Base-by-base conservation (phyloP, 2,797 vertebrate species). In the Sparus aurata region DNA sequence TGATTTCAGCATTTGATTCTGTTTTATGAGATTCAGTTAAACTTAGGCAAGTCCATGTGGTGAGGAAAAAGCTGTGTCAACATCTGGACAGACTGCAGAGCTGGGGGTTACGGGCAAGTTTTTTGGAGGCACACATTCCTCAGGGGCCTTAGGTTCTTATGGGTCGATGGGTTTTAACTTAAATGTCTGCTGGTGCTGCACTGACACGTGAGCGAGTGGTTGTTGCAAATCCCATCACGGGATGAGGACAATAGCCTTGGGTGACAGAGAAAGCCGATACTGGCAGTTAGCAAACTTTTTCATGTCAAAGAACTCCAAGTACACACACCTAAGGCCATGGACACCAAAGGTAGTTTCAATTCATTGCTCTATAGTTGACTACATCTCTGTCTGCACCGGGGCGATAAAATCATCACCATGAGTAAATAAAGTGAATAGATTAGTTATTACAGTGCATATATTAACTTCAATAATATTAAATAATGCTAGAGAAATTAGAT, bases 51-150 rank as follows among this genome's bases (percentile, higher is more conserved):
- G 74, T 17, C 54, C 74, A 50, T 50, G 41, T 15, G n/a, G 22
- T 2, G 63, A 47, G 52, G 62, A 55, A 58, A 9, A 80, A 75
- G 65, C 65, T 76, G 71, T 53, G 54, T 69, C 23, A 83, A 61
- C 72, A 83, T 83, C 76, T 76, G 74, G 75, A 69, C 52, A 11
- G 58, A 15, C 34, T 57, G 52, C 11, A 34, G 30, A 62, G 64
- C 41, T 16, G 18, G 54, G 23, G 30, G 34, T 57, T 58, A 52
- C 11, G 1, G 6, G 2, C 17, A 20, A 10, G n/a, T 8, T 71
- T 76, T 63, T 61, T 27, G 41, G 13, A 46, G 16, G 25, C 27
- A 50, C 0, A 23, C 23, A 79, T 64, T 85, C 60, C 72, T 52
- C 25, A 64, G 65, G 5, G 69, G 1, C 9, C 4, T 25, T 25